Conservation (phyloP, 2,888 invertebrate species). For the Ditylenchus weischeri region DNA sequence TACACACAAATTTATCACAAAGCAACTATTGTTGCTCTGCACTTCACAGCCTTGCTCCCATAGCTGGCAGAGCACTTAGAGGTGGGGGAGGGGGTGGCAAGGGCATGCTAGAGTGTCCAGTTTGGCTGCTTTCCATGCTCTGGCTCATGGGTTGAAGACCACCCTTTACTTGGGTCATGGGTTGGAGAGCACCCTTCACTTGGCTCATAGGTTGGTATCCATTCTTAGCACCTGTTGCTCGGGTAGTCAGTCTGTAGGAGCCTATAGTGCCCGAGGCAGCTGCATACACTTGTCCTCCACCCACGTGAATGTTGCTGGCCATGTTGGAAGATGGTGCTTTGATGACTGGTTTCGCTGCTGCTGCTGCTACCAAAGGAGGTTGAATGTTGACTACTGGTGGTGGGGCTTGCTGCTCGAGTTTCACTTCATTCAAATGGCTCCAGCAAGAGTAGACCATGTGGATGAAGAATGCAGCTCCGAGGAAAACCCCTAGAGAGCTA, state of each 20-base stretch:
- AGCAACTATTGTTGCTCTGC: too few relatives aligned
- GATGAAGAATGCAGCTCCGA: constrained; percentile 24
- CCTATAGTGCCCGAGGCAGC: neutral
- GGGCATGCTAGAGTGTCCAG: neutral
- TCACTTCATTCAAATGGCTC: neutral
- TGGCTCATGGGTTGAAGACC: neutral
- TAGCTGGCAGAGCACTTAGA: neutral
- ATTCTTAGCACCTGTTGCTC: neutral
- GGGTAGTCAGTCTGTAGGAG: neutral
- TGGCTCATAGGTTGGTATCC: constrained; percentile 4
- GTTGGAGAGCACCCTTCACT: neutral
- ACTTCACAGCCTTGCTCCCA: too few relatives aligned
- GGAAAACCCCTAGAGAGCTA: constrained; percentile 20
- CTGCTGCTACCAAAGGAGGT: neutral
- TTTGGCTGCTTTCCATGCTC: neutral
- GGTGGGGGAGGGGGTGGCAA: constrained; percentile 6
- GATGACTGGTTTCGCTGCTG: neutral
- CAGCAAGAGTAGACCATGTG: constrained; percentile 25
- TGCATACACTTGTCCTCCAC: neutral
- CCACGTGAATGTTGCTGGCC: neutral
- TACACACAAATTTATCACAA: too few relatives aligned
- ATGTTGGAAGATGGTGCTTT: neutral
- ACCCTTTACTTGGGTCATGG: neutral
- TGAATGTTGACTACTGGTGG: neutral
- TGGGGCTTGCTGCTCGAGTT: neutral